These are phyloP conservation scores for Drosophila merina DNA, from an alignment of 2,888 invertebrate species.

Conservation along the genomic window DNA sequence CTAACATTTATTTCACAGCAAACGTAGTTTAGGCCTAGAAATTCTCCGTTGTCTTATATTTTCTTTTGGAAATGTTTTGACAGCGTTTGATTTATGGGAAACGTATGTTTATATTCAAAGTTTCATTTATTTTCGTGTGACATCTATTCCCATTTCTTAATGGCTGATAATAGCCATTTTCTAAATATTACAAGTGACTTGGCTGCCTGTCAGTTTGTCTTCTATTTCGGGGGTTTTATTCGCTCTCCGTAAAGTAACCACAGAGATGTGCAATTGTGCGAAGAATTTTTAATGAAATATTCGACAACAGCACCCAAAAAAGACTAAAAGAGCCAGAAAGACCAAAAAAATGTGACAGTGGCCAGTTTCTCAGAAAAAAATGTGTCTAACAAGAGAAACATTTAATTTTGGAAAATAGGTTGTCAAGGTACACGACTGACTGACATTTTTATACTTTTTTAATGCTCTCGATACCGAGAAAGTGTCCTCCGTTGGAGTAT, in stretches of 20 bases:
- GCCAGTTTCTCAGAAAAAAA: constrained; percentile 9
- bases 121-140: constrained; percentile 1
- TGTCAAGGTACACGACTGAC: constrained; percentile 24
- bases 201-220: constrained; percentile 2
- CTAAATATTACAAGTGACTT: constrained; percentile 1
- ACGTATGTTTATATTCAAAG: constrained; percentile 10
- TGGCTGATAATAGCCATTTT: constrained; percentile 13
- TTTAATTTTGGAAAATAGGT: constrained; percentile 45
- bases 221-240: constrained; percentile 20
- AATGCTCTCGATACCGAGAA: constrained; percentile 15
- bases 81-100: constrained; percentile 29
- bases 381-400: constrained; percentile 23
- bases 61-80: background rate
- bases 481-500: background rate
- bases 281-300: constrained; percentile 59
- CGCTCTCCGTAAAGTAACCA: constrained; percentile 10
- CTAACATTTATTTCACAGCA: constrained; percentile 17
- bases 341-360: constrained; percentile 1
- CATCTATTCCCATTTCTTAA: constrained; percentile 8
- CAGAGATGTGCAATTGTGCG: constrained; percentile 43
- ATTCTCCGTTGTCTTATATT: background rate
- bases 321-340: background rate
- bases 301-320: constrained; percentile 25
- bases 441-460: constrained; percentile 30
- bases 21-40: constrained; percentile 3